Evolutionary conservation across 2,888 invertebrate species (phyloP).

Genomic region (Polydrusus cervinus): DNA sequence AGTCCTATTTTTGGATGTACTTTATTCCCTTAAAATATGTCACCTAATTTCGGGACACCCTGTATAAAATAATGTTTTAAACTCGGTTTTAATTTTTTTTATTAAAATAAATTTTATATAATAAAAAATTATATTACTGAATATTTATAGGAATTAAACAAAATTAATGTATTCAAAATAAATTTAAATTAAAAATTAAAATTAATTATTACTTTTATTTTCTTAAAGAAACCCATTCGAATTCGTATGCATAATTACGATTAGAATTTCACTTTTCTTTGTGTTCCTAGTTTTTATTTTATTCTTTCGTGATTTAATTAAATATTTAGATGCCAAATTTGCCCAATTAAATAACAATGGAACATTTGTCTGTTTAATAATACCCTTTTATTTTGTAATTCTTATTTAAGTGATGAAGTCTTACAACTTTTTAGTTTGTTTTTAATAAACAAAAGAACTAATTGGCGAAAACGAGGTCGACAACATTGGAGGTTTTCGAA

Average conservation of each 20-base stretch:
- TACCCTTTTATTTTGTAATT: conserved; percentile 12
- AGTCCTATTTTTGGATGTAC: no score
- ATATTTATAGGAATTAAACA: no score
- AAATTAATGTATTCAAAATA: no score
- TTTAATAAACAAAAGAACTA: conserved; percentile 4
- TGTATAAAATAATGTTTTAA: no score
- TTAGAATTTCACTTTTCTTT: conserved; percentile 11
- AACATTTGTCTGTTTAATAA: conserved; percentile 18
- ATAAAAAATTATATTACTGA: no score
- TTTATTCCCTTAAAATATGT: no score
- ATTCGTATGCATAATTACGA: background rate
- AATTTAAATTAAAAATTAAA: background rate
- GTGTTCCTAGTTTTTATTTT: conserved; percentile 14
- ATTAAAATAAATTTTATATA: no score
- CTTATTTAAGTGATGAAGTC: conserved; percentile 14
- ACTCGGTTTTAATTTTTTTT: no score
- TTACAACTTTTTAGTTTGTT: background rate
- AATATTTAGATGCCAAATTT: conserved; percentile 9
- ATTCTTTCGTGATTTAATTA: conserved; percentile 1
- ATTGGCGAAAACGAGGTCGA: background rate
- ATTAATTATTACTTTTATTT: background rate
- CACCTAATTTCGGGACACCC: no score
- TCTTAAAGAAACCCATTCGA: background rate
- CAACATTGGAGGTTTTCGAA: background rate
- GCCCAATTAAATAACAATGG: conserved; percentile 23